Evolutionary conservation across 2,113 vertebrate species (phyloP), one percentile per base, ranked within the genome.

Genomic region (Elachura formosa): DNA sequence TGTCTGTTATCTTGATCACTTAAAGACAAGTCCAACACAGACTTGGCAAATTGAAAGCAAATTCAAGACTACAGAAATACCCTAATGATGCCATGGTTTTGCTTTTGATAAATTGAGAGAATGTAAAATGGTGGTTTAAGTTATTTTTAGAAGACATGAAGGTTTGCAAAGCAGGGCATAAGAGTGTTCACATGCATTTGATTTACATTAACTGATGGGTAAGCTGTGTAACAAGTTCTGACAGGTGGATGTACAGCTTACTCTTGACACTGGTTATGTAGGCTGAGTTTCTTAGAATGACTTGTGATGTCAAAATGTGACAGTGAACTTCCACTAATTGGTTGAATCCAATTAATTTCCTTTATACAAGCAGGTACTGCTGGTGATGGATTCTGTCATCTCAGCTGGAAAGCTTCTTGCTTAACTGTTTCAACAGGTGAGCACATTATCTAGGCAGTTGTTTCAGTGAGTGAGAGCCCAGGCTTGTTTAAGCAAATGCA

Each of bases 141-240:
- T 96, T 84, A 76, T 4, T 77, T 94, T 48, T 71, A 67, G 63
- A 92, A 87, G 91, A 69, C 21, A 29, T 75, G 77, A 93, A 90
- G 38, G 22, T 81, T 41, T 66, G 29, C 66, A 77, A 85, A 63
- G 40, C 62, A 51, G 48, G 51, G 88, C 87, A 83, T 69, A 22
- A 75, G 41, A 73, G 33, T 19, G 16, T 8, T 15, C 41, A 54
- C 28, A 5, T 76, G n/a, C 8, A n/a, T 87, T 95, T 33, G 49
- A 74, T 82, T 36, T 84, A 3, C 6, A 19, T 61, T 31, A 21
- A 59, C 24, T 82, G 46, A 13, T 40, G 46, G 21, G 20, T 11
- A 54, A 59, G 61, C 54, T 75, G 54, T 29, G 61, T 55, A 46
- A 55, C 17, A 69, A 56, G 23, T 33, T 20, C 5, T 80, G 87